phyloP scores from a whole-genome alignment of 1,140 invertebrate genomes.

The Geopemphigus sp. region DNA sequence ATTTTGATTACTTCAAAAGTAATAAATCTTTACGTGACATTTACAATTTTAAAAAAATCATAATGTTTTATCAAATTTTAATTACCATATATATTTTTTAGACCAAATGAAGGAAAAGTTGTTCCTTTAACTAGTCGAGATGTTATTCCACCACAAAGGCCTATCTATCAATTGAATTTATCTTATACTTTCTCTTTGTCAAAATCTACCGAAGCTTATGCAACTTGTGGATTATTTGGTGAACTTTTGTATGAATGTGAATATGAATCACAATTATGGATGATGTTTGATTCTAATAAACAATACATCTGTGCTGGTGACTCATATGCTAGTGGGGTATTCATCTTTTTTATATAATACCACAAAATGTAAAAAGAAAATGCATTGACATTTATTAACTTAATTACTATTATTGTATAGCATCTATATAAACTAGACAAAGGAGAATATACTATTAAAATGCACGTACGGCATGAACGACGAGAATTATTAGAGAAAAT shows the following conservation, averaged over 20 bases:
- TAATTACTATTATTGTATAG: conserved; percentile 58
- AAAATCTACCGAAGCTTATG: conserved; percentile 79
- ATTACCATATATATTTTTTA: conserved; percentile 55
- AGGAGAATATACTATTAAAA: conserved; percentile 85
- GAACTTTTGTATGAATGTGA: conserved; percentile 90
- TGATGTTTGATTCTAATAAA: conserved; percentile 92
- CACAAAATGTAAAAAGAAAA: background rate
- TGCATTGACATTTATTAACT: background rate
- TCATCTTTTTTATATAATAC: background rate
- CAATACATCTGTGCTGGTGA: conserved; percentile 81
- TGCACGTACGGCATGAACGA: conserved; percentile 88
- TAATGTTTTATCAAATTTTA: too few relatives aligned
- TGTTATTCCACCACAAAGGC: conserved; percentile 76
- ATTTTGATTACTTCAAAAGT: too few relatives aligned
- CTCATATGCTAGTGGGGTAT: conserved; percentile 69
- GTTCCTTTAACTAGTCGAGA: conserved; percentile 72
- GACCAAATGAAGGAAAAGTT: conserved; percentile 78
- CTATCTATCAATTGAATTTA: conserved; percentile 86
- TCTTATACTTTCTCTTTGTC: conserved; percentile 81
- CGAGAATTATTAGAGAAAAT: conserved; percentile 83
- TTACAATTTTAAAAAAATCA: too few relatives aligned
- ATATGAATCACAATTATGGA: conserved; percentile 94
- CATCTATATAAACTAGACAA: conserved; percentile 87
- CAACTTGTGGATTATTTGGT: conserved; percentile 76
- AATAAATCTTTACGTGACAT: too few relatives aligned